phyloP scores from a whole-genome alignment of 2,113 vertebrate species.

The human region GRCh38 chr3:173917501-173918000 shows the following conservation, averaged over 20 bases:
- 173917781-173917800: not conserved
- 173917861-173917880: not conserved
- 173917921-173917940: not conserved
- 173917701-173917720: not conserved
- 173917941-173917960: not conserved
- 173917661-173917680: not conserved
- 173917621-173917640: not conserved
- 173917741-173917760: not conserved
- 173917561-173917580: not conserved
- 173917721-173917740: not conserved
- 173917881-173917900: not conserved
- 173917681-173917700: not conserved
- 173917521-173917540: not conserved
- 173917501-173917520: not conserved
- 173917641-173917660: not conserved
- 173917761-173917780: not conserved
- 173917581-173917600: not conserved
- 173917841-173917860: not conserved
- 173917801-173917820: not conserved
- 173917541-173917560: constrained; percentile 23
- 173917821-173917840: not conserved
- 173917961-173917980: not conserved
- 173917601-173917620: not conserved
- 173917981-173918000: not conserved
- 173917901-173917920: constrained; percentile 4